phyloP scores from a whole-genome alignment of 2,113 vertebrate genomes.

The Pollimyrus isidori region DNA sequence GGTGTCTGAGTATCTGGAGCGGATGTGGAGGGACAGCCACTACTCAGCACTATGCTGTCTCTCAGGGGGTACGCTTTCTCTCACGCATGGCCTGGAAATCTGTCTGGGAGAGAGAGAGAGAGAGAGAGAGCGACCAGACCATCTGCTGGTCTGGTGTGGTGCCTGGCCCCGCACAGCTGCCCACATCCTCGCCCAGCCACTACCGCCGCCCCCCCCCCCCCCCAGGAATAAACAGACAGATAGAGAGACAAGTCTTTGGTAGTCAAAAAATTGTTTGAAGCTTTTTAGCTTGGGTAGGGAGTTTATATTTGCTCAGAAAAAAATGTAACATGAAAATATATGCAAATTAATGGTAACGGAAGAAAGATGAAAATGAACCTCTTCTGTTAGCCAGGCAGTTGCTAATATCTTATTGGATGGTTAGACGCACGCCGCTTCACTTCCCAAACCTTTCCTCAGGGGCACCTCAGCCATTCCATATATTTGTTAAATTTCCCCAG shows the following conservation, averaged over 20 bases:
- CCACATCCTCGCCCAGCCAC: not conserved
- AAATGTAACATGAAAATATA: not conserved
- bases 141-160: not conserved
- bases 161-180: not conserved
- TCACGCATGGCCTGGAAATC: too few relatives aligned
- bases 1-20: not conserved
- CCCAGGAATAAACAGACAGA: not conserved
- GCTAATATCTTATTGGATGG: not conserved
- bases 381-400: too few relatives aligned
- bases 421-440: not conserved
- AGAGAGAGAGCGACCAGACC: not conserved
- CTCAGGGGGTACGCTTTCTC: too few relatives aligned
- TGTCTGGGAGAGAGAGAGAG: too few relatives aligned
- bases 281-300: not conserved
- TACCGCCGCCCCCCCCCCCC: not conserved
- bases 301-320: not conserved
- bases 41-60: too few relatives aligned
- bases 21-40: not conserved
- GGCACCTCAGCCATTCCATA: not conserved
- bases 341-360: not conserved
- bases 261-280: not conserved
- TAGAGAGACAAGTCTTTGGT: not conserved
- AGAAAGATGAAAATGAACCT: not conserved
- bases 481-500: not conserved
- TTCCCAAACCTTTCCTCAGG: not conserved